Evolutionary conservation across 2,888 invertebrate genomes (phyloP).

Genomic region (Hypomecis punctinalis): DNA sequence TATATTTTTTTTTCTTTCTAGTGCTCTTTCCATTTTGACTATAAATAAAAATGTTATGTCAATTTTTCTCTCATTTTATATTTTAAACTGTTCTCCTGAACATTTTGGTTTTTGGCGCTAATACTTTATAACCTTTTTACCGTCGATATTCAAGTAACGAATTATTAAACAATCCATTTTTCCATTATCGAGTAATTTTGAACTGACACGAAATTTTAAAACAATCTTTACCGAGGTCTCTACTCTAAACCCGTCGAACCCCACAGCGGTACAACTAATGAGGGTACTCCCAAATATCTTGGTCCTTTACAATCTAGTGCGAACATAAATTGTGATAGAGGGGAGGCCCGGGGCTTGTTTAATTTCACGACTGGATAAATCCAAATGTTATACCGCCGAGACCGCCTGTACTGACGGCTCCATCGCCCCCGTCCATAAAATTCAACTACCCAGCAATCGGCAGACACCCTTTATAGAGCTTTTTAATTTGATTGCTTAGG

Average conservation of each 20-base stretch:
- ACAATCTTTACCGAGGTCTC: not conserved
- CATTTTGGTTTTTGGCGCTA: no score
- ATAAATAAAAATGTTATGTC: no score
- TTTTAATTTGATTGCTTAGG: constrained; percentile 34
- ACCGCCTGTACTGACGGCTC: constrained; percentile 60
- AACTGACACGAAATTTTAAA: not conserved
- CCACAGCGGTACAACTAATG: constrained; percentile 63
- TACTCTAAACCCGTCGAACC: constrained; percentile 16
- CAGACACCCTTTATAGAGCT: constrained; percentile 33
- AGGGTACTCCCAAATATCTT: constrained; percentile 67
- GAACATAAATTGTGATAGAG: constrained; percentile 82
- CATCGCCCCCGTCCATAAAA: constrained; percentile 72
- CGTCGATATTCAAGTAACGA: no score
- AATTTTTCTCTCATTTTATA: no score
- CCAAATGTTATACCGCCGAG: constrained; percentile 77
- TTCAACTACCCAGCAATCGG: constrained; percentile 56
- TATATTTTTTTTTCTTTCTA: no score
- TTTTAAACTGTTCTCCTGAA: no score
- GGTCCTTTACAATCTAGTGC: constrained; percentile 78
- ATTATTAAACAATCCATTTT: no score
- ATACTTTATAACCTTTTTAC: no score
- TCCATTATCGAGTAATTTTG: not conserved
- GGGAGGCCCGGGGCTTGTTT: constrained; percentile 77
- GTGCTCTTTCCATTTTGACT: no score
- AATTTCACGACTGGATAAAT: constrained; percentile 84